Evolutionary conservation across 2,113 vertebrate genomes (phyloP), one percentile per base, ranked within the genome.

Genomic region (Morone chrysops): DNA sequence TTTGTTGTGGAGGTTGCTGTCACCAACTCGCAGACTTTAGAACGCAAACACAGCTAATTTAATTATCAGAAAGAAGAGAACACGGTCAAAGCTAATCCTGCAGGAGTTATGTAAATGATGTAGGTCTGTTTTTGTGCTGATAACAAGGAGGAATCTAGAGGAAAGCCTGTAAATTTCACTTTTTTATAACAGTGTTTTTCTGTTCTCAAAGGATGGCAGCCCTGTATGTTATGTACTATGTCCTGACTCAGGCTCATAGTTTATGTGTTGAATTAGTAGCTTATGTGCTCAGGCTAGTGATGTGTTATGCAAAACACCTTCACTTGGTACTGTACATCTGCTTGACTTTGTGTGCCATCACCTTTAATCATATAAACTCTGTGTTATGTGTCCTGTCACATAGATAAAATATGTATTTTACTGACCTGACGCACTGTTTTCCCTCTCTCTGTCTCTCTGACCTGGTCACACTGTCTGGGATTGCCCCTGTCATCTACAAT

Each of bases 381-480:
- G 1, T 31, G 6, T 51, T 38, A 4, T 47, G 25, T 78, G 13
- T 56, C 14, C 13, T 53, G 22, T 67, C 22, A 40, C 20, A 4
- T 6, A 20, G 1, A 8, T 70, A 16, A 63, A 36, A 38, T 11
- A 4, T 4, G 14, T 20, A 31, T 56, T 48, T 59, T 38, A 18
- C 18, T 87, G 25, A 80, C 57, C 17, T 89, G 13, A 87, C 69
- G 1, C 68, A 2, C 68, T 0, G 76, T 18, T 57, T 17, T 36
- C 0, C 18, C 11, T 60, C 14, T 56, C 31, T 76, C 16, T 2
- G 11, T 56, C 43, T 62, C 20, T 82, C 61, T 75, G 50, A 48
- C 53, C 56, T 62, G 70, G 14, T 51, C 62, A 11, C 59, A 20
- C 51, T 74, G 69, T 75, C 80, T 72, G 63, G 72, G 56, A 57